Evolutionary conservation across 2,113 vertebrate genomes (phyloP), one percentile per base, ranked within the genome.

Genomic region (Morone saxatilis): DNA sequence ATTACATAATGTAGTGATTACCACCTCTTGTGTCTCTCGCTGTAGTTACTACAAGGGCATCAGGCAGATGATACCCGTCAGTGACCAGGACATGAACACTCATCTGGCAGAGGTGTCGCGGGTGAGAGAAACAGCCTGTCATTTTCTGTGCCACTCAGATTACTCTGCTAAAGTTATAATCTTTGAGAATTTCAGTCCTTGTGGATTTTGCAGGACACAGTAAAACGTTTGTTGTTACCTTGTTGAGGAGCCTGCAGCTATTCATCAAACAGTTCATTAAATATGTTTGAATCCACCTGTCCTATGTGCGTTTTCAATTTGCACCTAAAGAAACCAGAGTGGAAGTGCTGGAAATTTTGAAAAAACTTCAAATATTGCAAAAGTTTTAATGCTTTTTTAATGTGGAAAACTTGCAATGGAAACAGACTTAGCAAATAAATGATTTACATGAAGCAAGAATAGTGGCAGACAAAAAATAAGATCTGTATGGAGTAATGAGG

Each of bases 41-140:
- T 78, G 2, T 87, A 99, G 98, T 92, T 99, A 99, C 87, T 99
- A 99, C 93, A 97, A 96, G 95, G 97, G 97, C 86, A 97, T 99
- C 95, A 96, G 97, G 77, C 96, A 98, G 95, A 98, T 98, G 97
- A 96, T 99, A 54, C 94, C 97, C 51, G 97, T 99, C 88, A 99
- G 98, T 50, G 98, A 99, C 95, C 98, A 99, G 90, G 98, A 99
- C 90, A 99, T 99, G 98, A 99, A 99, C 94, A 99, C 98, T 20
- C 97, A 99, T 91, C 93, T 99, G 94, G 98, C 98, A 36, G 98
- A 99, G 92, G 97, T 99, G 91, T 99, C 98, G 73, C 96, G 98
- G 97, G 98, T 99, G 93, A 97, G 97, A 89, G 59, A 61, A 48
- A 63, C 56, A 54, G 31, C 73, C 73, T 61, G 53, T 83, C 57